phyloP scores from a whole-genome alignment of 2,888 invertebrate genomes.

The Drosophila buzzatii region DNA sequence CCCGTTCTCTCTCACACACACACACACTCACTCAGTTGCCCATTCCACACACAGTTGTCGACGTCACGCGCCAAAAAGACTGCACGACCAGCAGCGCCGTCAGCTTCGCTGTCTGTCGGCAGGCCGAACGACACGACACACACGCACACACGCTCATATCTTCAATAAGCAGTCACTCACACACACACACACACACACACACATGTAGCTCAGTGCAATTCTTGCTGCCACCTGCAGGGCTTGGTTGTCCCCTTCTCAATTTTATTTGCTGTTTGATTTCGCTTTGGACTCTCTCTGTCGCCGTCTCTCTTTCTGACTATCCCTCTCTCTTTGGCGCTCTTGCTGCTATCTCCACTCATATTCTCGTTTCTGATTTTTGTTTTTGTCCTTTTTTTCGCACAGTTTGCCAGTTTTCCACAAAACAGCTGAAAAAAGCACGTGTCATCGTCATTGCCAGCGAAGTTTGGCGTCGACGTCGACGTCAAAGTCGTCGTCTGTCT shows the following conservation, averaged over 20 bases:
- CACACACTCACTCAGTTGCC: constrained; percentile 1
- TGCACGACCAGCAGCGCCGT: constrained; percentile 51
- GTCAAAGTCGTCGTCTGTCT: constrained; percentile 63
- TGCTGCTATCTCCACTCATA: constrained; percentile 32
- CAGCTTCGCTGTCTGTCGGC: constrained; percentile 57
- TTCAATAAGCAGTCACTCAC: constrained; percentile 16
- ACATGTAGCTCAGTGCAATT: constrained; percentile 41
- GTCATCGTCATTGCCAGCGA: constrained; percentile 72
- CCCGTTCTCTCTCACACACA: not conserved
- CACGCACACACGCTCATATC: constrained; percentile 20
- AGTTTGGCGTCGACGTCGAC: constrained; percentile 38
- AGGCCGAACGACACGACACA: constrained; percentile 33
- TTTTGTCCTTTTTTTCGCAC: constrained; percentile 75
- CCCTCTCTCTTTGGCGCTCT: constrained; percentile 25
- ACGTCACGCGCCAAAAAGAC: constrained; percentile 79
- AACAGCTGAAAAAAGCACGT: constrained; percentile 85
- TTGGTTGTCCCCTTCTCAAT: constrained; percentile 37
- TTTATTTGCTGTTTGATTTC: constrained; percentile 57
- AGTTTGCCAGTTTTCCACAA: constrained; percentile 78
- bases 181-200: not conserved
- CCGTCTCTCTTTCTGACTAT: constrained; percentile 14
- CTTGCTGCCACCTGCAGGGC: constrained; percentile 69
- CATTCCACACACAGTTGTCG: constrained; percentile 37
- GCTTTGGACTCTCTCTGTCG: constrained; percentile 18
- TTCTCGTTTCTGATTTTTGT: constrained; percentile 66